Evolutionary conservation across 1,140 invertebrate genomes (phyloP), one percentile per base, ranked within the genome.

Genomic region (Camponotus floridanus): DNA sequence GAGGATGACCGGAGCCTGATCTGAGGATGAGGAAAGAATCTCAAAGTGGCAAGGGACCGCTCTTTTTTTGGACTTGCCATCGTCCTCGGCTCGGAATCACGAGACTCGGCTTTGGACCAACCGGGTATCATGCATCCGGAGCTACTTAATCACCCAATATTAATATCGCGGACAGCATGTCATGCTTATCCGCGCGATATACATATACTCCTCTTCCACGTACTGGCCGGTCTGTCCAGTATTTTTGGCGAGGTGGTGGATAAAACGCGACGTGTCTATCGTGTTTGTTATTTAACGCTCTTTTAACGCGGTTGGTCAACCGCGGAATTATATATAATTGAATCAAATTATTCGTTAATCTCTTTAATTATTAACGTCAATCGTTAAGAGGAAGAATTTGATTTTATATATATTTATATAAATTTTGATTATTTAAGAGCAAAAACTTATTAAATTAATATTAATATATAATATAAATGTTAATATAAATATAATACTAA

Each of bases 121-220:
- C 88, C 87, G 88, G 91, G 86, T 88, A 64, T 65, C 76, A 85
- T 79, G 91, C 93, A 95, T 93, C 92, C 92, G 94, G 91, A 91
- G 90, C 76, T 88, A 93, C 91, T 95, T 94, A 94, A 94, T 95
- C 94, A 95, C 76, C 92, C 88, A 95, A 94, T 94, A 95, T 95
- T 95, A 94, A 94, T 95, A 95, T 87, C 92, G 87, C 93, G 62
- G 85, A 68, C 86, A 45, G 88, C 51, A 39, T 62, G 48, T 79
- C 79, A 89, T 62, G 86, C 88, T 93, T 93, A 61, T 62, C 91
- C 89, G 87, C 1, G 15, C 48, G 15, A 51, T 15, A 48, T 51
- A 91, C 89, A 64, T 73, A 87, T 78, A 86, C 48, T 31, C 68
- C 51, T 74, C 55, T 26, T 70, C 57, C 71, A 31, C 45, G 21